phyloP scores from a whole-genome alignment of 2,797 vertebrate genomes.

The Chrosomus eos region DNA sequence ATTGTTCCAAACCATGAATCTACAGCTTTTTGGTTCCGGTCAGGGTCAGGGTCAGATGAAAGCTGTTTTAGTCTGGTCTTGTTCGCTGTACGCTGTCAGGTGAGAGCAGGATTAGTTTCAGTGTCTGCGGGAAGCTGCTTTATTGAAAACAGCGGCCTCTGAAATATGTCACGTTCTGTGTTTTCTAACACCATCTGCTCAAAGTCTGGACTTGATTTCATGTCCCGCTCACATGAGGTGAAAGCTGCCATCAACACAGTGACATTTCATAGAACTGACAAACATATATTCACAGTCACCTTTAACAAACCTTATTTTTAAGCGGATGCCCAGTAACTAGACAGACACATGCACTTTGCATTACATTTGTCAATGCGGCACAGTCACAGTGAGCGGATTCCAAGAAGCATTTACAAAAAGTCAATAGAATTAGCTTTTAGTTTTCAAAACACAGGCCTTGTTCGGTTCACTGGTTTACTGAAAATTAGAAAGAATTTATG shows the following conservation, averaged over 20 bases:
- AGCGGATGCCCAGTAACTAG: neutral
- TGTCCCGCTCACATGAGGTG: constrained; percentile 64
- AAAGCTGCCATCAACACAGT: constrained; percentile 64
- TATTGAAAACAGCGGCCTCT: constrained; percentile 42
- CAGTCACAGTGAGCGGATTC: constrained; percentile 12
- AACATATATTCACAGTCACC: constrained; percentile 60
- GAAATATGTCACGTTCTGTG: constrained; percentile 61
- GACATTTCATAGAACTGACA: constrained; percentile 63
- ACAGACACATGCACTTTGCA: constrained; percentile 17
- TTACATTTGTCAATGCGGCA: constrained; percentile 13
- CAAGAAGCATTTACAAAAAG: neutral
- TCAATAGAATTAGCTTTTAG: constrained; percentile 1
- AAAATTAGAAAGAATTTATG: neutral
- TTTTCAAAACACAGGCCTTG: constrained; percentile 17
- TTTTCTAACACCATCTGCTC: constrained; percentile 75
- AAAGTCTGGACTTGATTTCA: constrained; percentile 71
- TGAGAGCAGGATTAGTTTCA: constrained; percentile 28
- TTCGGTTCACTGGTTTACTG: neutral
- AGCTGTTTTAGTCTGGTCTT: neutral
- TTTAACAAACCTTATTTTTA: constrained; percentile 54
- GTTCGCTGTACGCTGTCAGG: constrained; percentile 10
- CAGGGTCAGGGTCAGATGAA: constrained; percentile 6
- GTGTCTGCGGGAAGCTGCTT: constrained; percentile 46
- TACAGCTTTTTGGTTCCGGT: neutral
- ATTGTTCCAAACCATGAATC: neutral